These are phyloP conservation scores for Ethmia dodecea DNA, from an alignment of 2,888 invertebrate genomes.

Conservation along the genomic window DNA sequence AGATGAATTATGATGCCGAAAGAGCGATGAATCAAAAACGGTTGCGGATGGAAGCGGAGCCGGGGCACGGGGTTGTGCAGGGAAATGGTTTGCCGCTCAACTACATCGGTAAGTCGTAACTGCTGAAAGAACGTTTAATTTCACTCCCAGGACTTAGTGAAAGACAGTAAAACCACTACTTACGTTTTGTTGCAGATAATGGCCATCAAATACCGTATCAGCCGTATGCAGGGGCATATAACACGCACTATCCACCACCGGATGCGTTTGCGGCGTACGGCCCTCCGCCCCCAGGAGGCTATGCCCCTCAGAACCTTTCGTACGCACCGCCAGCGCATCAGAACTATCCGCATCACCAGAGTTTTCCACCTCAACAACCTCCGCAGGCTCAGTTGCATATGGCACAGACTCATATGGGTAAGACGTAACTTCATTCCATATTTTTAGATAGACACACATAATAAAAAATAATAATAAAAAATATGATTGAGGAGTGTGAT, in stretches of 20 bases:
- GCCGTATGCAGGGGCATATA: conserved; percentile 70
- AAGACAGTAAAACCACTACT: too few relatives aligned
- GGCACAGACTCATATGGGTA: conserved; percentile 71
- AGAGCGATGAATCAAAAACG: conserved; percentile 75
- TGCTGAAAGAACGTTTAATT: too few relatives aligned
- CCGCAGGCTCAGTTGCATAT: conserved; percentile 63
- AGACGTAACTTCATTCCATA: too few relatives aligned
- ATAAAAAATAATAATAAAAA: too few relatives aligned
- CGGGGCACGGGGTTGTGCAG: conserved; percentile 72
- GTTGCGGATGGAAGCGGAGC: conserved; percentile 73
- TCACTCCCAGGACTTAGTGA: too few relatives aligned
- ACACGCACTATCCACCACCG: conserved; percentile 72
- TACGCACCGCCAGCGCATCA: conserved; percentile 74
- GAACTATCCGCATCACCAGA: conserved; percentile 70
- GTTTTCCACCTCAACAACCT: conserved; percentile 66
- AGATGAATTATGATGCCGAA: conserved; percentile 76
- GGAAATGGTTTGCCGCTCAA: conserved; percentile 73
- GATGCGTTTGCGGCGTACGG: conserved; percentile 71
- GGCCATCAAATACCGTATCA: conserved; percentile 74
- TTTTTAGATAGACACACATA: too few relatives aligned
- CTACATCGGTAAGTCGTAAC: conserved; percentile 63
- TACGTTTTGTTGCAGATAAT: conserved; percentile 73
- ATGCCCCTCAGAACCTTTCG: conserved; percentile 68
- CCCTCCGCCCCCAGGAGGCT: conserved; percentile 66
- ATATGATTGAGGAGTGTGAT: too few relatives aligned